A percentile compares a stretch with the other conserved stretches of the same genome.
phyloP scores from a whole-genome alignment of 2,888 invertebrate species.

The Slavum lentiscoides region DNA sequence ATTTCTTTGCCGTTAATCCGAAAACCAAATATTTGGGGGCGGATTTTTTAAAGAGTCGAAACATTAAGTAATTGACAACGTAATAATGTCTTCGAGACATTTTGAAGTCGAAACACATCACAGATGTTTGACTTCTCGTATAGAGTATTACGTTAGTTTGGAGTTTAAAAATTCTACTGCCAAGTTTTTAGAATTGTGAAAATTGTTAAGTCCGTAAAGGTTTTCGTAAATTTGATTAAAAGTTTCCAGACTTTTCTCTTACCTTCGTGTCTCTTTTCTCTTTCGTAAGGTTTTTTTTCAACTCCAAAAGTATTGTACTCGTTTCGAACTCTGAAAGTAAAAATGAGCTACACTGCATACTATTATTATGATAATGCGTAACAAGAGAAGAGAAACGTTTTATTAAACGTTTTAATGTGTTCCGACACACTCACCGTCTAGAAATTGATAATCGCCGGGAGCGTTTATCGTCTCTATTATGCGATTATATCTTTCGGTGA shows the following conservation, averaged over 20 bases:
- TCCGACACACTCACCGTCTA: conserved; percentile 21
- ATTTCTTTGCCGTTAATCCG: neutral
- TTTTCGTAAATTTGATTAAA: conserved; percentile 45
- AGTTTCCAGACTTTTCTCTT: conserved; percentile 21
- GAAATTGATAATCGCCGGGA: conserved; percentile 37
- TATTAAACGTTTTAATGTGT: conserved; percentile 6
- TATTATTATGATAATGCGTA: neutral
- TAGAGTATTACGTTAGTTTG: neutral
- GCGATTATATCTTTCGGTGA: conserved; percentile 17
- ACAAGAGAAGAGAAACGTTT: neutral
- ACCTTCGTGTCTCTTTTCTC: conserved; percentile 37
- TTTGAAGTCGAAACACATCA: conserved; percentile 26
- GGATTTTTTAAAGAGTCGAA: neutral
- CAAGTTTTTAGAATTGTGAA: conserved; percentile 7
- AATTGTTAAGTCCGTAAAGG: conserved; percentile 27
- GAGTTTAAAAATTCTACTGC: neutral
- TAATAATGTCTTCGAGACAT: neutral
- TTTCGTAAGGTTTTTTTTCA: conserved; percentile 35
- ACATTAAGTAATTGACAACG: neutral
- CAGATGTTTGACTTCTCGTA: conserved; percentile 28
- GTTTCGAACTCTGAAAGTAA: conserved; percentile 31
- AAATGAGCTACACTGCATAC: neutral
- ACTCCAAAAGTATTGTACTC: conserved; percentile 22
- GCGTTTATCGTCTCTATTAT: conserved; percentile 37
- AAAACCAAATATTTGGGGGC: neutral